Evolutionary conservation across 1,140 invertebrate genomes (phyloP).

Genomic region (Copidosoma floridanum): DNA sequence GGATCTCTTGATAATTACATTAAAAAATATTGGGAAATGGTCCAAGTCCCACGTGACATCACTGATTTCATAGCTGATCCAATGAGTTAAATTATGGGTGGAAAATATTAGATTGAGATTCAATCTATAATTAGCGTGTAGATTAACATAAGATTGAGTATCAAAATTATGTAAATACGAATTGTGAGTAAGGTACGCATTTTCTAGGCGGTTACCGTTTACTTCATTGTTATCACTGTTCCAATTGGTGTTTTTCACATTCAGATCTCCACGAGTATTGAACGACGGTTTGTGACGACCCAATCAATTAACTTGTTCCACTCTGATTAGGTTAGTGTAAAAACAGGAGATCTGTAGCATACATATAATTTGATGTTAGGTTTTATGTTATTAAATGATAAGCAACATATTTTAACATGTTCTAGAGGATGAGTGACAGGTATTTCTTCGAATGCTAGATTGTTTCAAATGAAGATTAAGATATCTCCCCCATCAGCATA

Average conservation of each 20-base stretch:
- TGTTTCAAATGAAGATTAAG: not conserved
- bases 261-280: not conserved
- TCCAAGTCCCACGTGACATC: constrained; percentile 38
- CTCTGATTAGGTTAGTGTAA: not conserved
- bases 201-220: not conserved
- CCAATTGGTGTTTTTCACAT: not conserved
- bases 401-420: not conserved
- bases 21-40: constrained; percentile 37
- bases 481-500: not conserved
- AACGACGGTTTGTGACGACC: not conserved
- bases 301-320: not conserved
- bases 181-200: not conserved
- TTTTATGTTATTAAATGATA: not conserved
- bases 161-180: not conserved
- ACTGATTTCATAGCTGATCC: constrained; percentile 34
- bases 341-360: not conserved
- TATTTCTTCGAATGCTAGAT: not conserved
- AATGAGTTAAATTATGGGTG: constrained; percentile 28
- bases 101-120: constrained; percentile 21
- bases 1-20: constrained; percentile 27
- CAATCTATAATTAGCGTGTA: not conserved
- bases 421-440: not conserved
- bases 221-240: not conserved
- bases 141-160: not conserved
- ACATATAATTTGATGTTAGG: not conserved